phyloP scores from a whole-genome alignment of 2,113 vertebrate genomes.

The Struthidea cinerea region DNA sequence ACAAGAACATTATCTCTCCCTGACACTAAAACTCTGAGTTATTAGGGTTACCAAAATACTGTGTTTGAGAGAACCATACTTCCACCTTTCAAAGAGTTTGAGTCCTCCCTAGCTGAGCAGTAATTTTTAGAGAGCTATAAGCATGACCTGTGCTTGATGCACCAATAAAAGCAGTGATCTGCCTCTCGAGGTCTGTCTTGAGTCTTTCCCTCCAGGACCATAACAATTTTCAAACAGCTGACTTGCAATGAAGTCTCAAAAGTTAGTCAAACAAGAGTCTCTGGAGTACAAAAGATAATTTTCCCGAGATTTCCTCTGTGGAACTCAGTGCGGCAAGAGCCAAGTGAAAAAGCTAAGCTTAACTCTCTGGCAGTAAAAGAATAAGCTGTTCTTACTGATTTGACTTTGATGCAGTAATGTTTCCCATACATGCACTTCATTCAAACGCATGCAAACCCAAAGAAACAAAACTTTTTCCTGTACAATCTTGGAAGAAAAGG shows the following conservation, averaged over 20 bases:
- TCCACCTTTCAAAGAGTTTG: neutral
- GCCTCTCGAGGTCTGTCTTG: neutral
- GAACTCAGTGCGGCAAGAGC: neutral
- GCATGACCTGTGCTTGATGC: neutral
- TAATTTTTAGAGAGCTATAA: neutral
- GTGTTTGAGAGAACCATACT: neutral
- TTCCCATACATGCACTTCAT: neutral
- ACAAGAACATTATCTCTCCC: neutral
- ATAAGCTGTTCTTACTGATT: neutral
- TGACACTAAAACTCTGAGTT: neutral
- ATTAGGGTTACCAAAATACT: neutral
- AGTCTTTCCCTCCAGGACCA: neutral
- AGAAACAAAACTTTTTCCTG: neutral
- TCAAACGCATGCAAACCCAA: neutral
- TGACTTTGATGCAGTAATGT: neutral
- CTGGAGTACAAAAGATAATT: neutral
- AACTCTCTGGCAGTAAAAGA: neutral
- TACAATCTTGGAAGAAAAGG: neutral
- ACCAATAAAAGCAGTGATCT: neutral
- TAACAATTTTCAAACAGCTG: neutral
- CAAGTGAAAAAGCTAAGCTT: neutral
- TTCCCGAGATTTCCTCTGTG: neutral
- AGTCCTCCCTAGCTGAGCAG: neutral
- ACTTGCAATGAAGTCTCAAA: neutral
- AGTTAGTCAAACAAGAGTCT: neutral